Evolutionary conservation across 2,113 vertebrate species (phyloP), one percentile per base, ranked within the genome.

Genomic region (Scartelaos histophorus): DNA sequence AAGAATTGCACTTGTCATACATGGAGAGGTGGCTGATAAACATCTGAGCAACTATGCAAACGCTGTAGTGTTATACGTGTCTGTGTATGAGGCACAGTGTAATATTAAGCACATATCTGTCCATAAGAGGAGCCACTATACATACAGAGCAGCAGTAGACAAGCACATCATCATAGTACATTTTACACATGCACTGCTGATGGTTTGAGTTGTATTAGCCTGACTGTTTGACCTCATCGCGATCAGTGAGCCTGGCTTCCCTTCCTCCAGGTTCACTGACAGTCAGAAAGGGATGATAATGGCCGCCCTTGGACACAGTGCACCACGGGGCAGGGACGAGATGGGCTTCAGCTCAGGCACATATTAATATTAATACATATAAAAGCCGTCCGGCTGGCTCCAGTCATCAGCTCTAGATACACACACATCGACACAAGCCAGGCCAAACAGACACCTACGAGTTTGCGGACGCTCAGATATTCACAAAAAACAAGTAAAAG

Each of bases 361-460:
- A 87, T 93, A 93, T 94, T 93, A 93, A 94, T 94, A 94, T 93
- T 93, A 94, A 94, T 93, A 92, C 81, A 80, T 92, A 87, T 93
- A 93, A 93, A 93, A 93, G 89, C 90, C 79, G 81, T 84, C 76
- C 72, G 84, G 85, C 91, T 90, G 91, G 87, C 91, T 87, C 82
- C 75, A 90, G 82, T 89, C 88, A 86, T 88, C 87, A 81, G 88
- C 86, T 46, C 79, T 47, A 73, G 74, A 78, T 73, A 73, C 74
- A 67, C 53, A 25, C 74, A 74, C 73, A 78, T 74, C 58, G 73
- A 66, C 60, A 64, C 47, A 64, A 51, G 47, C 47, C 68, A 61
- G 74, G 49, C 64, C 61, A 81, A 79, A 73, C 15, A 29, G 73
- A 84, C 85, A 89, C 80, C 80, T 84, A 83, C 67, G 79, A 78